phyloP scores from a whole-genome alignment of 2,797 vertebrate species.

The Falco concolor region DNA sequence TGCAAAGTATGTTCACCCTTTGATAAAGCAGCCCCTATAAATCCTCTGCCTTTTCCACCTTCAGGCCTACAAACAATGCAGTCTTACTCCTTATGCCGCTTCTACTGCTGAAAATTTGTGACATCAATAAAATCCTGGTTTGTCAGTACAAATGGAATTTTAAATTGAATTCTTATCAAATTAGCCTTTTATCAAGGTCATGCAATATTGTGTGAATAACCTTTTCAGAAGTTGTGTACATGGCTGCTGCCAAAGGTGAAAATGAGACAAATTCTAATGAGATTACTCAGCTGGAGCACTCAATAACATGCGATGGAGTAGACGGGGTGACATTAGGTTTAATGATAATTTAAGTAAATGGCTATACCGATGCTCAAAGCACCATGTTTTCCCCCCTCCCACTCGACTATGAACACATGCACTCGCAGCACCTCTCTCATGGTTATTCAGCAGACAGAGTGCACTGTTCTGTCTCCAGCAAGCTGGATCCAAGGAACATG shows the following conservation, averaged over 20 bases:
- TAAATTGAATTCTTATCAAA: conserved; percentile 71
- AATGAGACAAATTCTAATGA: conserved; percentile 37
- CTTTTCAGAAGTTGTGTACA: conserved; percentile 42
- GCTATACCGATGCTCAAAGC: neutral
- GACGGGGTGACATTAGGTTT: neutral
- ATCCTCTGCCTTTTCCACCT: neutral
- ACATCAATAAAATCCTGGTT: conserved; percentile 60
- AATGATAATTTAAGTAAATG: neutral
- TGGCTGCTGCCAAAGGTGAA: conserved; percentile 25
- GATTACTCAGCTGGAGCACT: conserved; percentile 41
- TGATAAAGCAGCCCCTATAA: neutral
- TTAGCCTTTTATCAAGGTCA: conserved; percentile 66
- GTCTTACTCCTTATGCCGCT: neutral
- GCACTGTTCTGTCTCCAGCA: neutral
- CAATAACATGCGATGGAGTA: neutral
- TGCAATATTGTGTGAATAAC: conserved; percentile 39
- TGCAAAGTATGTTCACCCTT: neutral
- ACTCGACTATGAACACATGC: rapidly evolving
- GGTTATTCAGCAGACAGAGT: neutral
- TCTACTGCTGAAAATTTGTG: conserved; percentile 18
- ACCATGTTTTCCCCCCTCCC: neutral
- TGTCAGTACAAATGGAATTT: conserved; percentile 63
- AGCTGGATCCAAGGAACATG: neutral
- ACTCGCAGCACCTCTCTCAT: neutral
- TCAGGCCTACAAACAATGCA: neutral